These are phyloP conservation scores for Macquaria australasica DNA, from an alignment of 2,113 vertebrate genomes.

Conservation along the genomic window DNA sequence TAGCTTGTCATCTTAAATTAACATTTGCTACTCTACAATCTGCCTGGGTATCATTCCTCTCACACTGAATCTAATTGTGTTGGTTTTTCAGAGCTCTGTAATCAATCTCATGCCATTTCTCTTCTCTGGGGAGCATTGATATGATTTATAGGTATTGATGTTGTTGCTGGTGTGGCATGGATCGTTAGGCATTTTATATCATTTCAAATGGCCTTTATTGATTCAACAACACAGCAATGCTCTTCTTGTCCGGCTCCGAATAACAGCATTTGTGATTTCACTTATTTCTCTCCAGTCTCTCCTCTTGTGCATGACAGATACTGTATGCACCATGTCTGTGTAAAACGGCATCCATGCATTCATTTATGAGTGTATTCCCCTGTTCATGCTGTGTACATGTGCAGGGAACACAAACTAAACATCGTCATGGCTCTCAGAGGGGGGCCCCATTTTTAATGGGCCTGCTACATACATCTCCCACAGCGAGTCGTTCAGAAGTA, in stretches of 20 bases:
- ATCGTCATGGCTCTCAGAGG: conserved; percentile 32
- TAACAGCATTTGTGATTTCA: background rate
- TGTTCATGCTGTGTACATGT: conserved; percentile 30
- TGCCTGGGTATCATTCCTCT: conserved; percentile 2
- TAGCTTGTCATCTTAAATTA: conserved; percentile 17
- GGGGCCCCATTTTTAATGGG: conserved; percentile 42
- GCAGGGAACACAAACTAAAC: conserved; percentile 45
- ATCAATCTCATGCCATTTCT: conserved; percentile 35
- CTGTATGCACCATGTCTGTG: conserved; percentile 1
- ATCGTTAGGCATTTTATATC: conserved; percentile 51
- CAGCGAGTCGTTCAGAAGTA: conserved; percentile 1
- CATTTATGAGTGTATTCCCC: conserved; percentile 45
- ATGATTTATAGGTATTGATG: conserved; percentile 48
- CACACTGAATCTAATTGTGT: conserved; percentile 30
- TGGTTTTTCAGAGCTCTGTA: conserved; percentile 30
- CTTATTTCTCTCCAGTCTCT: background rate
- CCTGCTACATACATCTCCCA: conserved; percentile 7
- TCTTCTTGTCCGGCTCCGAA: conserved; percentile 26
- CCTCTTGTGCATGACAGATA: background rate
- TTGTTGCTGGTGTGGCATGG: conserved; percentile 16
- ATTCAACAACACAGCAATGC: conserved; percentile 24
- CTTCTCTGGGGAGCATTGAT: conserved; percentile 12
- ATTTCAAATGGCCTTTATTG: conserved; percentile 46
- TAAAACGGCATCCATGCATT: conserved; percentile 14
- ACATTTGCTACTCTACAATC: background rate